Percentiles rank a stretch among this genome's conserved stretches.
phyloP scores from a whole-genome alignment of 2,797 vertebrate genomes.

The Scolopax bukidnonensis region DNA sequence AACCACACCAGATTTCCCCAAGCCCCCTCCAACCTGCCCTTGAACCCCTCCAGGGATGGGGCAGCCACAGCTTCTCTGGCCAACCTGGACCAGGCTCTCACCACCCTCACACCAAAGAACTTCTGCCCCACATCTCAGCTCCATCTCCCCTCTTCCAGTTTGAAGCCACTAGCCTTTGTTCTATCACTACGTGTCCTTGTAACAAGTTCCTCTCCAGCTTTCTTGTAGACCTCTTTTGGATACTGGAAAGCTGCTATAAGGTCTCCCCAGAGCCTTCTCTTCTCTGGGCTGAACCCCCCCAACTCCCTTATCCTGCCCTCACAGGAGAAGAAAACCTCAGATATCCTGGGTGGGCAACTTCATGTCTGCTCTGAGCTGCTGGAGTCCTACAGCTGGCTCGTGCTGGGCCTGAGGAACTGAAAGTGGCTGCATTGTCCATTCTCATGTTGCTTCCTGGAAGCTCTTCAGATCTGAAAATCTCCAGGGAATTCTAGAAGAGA shows the following conservation, averaged over 20 bases:
- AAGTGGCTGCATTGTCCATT: not conserved
- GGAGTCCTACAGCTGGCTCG: not conserved
- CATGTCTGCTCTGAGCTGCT: not conserved
- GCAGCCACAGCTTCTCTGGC: not conserved
- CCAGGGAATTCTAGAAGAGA: not conserved
- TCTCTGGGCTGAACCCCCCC: not conserved
- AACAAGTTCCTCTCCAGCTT: not conserved
- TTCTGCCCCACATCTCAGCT: not conserved
- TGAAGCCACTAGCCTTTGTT: not conserved
- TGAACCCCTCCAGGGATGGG: not conserved
- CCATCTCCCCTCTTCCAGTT: not conserved
- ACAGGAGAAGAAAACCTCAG: not conserved
- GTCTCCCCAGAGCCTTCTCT: not conserved
- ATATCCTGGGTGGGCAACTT: not conserved
- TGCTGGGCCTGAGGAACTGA: not conserved
- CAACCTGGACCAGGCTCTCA: not conserved
- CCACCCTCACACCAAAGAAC: not conserved
- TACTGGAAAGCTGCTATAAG: not conserved
- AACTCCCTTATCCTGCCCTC: not conserved
- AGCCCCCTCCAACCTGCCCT: not conserved
- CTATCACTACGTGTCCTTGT: not conserved
- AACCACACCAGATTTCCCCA: no score
- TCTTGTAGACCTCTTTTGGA: not conserved
- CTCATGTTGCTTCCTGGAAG: not conserved
- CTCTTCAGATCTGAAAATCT: not conserved